Base-by-base conservation (phyloP, 2,113 vertebrate species). In the Mormoops blainvillei region DNA sequence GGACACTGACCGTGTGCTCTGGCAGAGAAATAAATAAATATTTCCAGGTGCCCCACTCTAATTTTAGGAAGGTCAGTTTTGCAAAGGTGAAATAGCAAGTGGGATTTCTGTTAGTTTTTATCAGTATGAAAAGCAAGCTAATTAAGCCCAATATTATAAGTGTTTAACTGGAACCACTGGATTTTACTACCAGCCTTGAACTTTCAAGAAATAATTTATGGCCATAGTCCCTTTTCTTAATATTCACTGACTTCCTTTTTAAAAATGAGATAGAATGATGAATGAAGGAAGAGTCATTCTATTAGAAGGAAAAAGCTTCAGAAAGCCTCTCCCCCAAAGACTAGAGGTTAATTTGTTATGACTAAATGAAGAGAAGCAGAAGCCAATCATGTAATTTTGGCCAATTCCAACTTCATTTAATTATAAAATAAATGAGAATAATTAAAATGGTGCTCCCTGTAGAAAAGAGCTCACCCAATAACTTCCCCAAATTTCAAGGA, bases 51-150 rank as follows among this genome's bases (percentile, higher is more conserved):
- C 80, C 80, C 94, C 82, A 84, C 36, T 98, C 97, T 98, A 97
- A 98, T 97, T 98, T 98, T 98, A 97, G 96, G 90, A 97, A 98
- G 67, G 96, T 96, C 36, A 98, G 95, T 94, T 98, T 98, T 98
- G 81, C 91, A 98, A 97, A 98, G 80, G 85, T 97, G 97, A 98
- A 98, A 95, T 90, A 97, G 93, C 90, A 98, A 92, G 68, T 67
- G 91, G 89, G 87, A 91, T 97, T 98, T 95, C 97, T 97, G 3
- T 94, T 97, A 92, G 85, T 92, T 81, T 91, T 94, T 97, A 97
- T 97, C 89, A 92, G 68, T 96, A 95, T 97, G 76, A 74, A 93
- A 97, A 97, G 92, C 11, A 96, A 98, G 97, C 94, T 81, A 94
- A 97, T 97, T 97, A 97, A 98, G 95, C 12, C 56, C 19, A 91